Percentiles rank a stretch among this genome's conserved stretches.
These are phyloP conservation scores for Spongilla lacustris DNA, from an alignment of 37 sponge, comb jelly and placozoan species.

Conservation along the genomic window DNA sequence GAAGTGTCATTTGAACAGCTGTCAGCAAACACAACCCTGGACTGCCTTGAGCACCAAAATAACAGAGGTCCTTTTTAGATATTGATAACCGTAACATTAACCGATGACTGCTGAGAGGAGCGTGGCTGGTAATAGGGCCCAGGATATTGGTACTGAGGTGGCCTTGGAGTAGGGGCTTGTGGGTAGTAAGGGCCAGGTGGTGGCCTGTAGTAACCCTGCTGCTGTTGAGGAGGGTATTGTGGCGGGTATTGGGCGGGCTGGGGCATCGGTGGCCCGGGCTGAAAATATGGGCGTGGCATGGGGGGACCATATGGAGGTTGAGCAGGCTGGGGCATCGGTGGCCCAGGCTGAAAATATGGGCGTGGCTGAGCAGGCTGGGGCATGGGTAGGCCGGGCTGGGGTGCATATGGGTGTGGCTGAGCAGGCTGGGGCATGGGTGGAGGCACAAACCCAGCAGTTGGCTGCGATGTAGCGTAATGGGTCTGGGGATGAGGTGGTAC, in stretches of 20 bases:
- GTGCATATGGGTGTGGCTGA: constrained; percentile 6
- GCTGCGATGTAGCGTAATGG: neutral
- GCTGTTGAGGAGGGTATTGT: constrained; percentile 7
- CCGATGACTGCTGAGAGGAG: constrained; percentile 5
- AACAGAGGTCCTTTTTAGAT: neutral
- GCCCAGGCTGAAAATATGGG: neutral
- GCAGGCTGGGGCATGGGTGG: constrained; percentile 7
- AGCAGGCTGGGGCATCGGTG: neutral
- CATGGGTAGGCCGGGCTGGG: neutral
- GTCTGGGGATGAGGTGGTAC: neutral
- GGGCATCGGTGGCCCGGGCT: neutral
- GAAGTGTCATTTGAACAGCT: no score
- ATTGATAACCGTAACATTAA: constrained; percentile 22
- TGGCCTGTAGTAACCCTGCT: neutral
- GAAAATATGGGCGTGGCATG: neutral
- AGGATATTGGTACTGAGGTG: neutral
- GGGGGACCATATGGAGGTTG: no score
- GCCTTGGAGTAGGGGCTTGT: neutral
- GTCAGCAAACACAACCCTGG: no score
- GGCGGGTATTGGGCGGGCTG: constrained; percentile 6
- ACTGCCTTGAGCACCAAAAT: neutral
- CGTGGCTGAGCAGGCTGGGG: neutral
- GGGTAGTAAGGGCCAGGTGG: neutral
- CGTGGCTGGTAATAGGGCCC: constrained; percentile 12
- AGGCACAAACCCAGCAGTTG: neutral